Evolutionary conservation across 2,888 invertebrate species (phyloP), one percentile per base, ranked within the genome.

Genomic region (Philonicus albiceps): DNA sequence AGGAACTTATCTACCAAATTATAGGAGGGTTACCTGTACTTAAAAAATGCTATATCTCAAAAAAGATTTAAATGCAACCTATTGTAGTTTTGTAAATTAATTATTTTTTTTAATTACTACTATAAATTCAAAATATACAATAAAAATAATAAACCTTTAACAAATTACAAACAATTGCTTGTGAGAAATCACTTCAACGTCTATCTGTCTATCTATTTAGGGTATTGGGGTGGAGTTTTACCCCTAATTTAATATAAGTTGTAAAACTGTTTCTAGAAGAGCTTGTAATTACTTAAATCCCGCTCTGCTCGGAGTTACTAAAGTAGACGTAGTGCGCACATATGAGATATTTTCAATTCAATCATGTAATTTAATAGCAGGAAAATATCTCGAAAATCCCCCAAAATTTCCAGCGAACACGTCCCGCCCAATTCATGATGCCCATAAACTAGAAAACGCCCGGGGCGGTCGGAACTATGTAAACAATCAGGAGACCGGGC

Each of bases 401-500:
- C 72, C 8, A n/a, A 72, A 72, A 84, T 64, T 84, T 13, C 64
- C 55, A 22, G 6, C 16, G 16, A 40, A 40, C 73, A 22, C 81
- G 74, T 74, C 37, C 55, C 37, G 40, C 13, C 73, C 40, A 1
- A 64, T 55, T 55, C 8, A 40, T 22, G 27, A 31, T 3, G 64
- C 11, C 64, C 11, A 27, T 64, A 64, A 27, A 22, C 64, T 19
- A 64, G 64, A 27, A 64, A 64, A 11, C 27, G 64, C 19, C 64
- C 19, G 22, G 22, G 64, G 64, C 64, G 64, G 64, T 64, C 64
- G 7, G 27, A 64, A 11, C 78, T 34, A 76, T 81, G 72, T 81
- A 81, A 86, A 86, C 81, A 86, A 55, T 55, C 72, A 22, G 55
- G 80, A 43, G 73, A 72, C 30, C 78, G n/a, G 30, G 22, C 34